A percentile compares a stretch with the other conserved stretches of the same genome.
Conservation (phyloP, 2,797 vertebrate genomes). For the Heterohyrax brucei region DNA sequence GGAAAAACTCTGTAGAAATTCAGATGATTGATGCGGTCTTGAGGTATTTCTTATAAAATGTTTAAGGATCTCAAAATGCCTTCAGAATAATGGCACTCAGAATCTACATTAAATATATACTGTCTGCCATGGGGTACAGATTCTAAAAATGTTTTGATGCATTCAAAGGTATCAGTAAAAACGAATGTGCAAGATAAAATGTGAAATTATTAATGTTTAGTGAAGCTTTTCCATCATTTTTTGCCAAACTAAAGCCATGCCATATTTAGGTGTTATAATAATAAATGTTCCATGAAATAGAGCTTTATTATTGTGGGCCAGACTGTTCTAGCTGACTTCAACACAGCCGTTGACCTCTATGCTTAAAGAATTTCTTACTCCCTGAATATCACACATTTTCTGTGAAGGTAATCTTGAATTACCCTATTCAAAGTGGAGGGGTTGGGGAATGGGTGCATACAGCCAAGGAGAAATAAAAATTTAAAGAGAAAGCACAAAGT, state of each 20-base stretch:
- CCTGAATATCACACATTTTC: slow-evolving; percentile 42
- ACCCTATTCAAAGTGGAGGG: background rate
- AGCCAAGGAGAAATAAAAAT: background rate
- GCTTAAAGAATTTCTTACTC: slow-evolving; percentile 48
- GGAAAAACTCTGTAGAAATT: background rate
- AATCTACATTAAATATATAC: slow-evolving; percentile 25
- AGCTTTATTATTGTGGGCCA: slow-evolving; percentile 45
- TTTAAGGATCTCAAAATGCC: background rate
- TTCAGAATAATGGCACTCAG: slow-evolving; percentile 48
- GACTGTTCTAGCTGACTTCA: slow-evolving; percentile 41
- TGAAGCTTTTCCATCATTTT: slow-evolving; percentile 38
- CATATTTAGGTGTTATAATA: slow-evolving; percentile 76
- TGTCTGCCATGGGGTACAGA: slow-evolving; percentile 10
- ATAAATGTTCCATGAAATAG: slow-evolving; percentile 67
- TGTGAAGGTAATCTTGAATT: slow-evolving; percentile 50
- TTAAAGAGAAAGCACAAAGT: slow-evolving; percentile 38
- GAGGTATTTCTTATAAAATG: slow-evolving; percentile 7
- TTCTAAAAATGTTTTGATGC: slow-evolving; percentile 57
- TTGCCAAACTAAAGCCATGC: slow-evolving; percentile 27
- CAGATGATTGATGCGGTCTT: slow-evolving; percentile 33
- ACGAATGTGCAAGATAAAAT: background rate
- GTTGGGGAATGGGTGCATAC: background rate
- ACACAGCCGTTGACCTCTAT: slow-evolving; percentile 28
- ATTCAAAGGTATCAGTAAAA: slow-evolving; percentile 57
- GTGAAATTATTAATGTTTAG: slow-evolving; percentile 69